Conservation (phyloP, 2,113 vertebrate species). For the Xenopus laevis region DNA sequence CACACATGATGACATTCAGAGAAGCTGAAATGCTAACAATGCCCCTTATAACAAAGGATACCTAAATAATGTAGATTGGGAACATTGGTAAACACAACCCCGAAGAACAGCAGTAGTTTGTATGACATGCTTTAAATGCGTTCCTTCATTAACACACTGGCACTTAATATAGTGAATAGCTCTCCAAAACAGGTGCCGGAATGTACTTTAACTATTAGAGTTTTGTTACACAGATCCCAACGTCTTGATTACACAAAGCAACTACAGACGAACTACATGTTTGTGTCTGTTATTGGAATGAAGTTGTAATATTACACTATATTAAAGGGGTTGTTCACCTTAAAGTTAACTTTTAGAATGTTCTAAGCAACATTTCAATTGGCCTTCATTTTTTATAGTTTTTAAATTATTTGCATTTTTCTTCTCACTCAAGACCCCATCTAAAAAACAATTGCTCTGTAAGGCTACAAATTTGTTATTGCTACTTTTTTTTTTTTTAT, state of each 20-base stretch:
- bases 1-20: conserved; percentile 44
- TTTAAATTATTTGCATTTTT: no score
- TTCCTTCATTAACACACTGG: background rate
- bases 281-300: no score
- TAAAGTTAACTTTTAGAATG: no score
- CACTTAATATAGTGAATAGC: background rate
- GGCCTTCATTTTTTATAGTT: no score
- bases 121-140: background rate
- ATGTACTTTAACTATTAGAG: background rate
- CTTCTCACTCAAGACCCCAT: no score
- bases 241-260: background rate
- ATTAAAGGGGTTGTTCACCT: no score
- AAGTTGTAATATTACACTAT: no score
- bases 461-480: no score
- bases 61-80: background rate
- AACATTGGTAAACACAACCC: background rate
- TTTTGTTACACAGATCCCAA: background rate
- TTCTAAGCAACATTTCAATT: no score
- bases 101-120: conserved; percentile 6
- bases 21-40: background rate
- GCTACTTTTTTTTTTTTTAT: no score
- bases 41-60: background rate
- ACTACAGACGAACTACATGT: no score
- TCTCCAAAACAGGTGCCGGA: conserved; percentile 1
- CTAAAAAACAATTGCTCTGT: no score